Percentiles rank a stretch among this genome's conserved stretches.
These are phyloP conservation scores for Erynnis tages DNA, from an alignment of 2,888 invertebrate species.

Conservation along the genomic window DNA sequence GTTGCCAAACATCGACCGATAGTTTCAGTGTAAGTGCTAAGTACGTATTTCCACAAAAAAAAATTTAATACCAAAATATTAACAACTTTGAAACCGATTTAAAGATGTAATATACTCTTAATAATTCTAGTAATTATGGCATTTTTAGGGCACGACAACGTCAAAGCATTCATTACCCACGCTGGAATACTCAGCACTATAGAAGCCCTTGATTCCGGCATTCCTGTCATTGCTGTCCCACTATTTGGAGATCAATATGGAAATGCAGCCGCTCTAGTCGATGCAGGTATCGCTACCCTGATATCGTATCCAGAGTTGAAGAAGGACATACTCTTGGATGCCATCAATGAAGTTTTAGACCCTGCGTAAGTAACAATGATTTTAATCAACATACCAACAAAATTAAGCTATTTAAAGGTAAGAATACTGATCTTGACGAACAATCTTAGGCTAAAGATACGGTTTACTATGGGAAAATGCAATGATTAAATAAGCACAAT, in stretches of 20 bases:
- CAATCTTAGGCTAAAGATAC: too few relatives aligned
- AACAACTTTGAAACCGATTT: too few relatives aligned
- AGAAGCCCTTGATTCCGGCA: slow-evolving; percentile 85
- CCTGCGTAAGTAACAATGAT: slow-evolving; percentile 70
- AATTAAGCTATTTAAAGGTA: too few relatives aligned
- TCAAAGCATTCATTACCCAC: slow-evolving; percentile 85
- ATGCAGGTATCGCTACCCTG: slow-evolving; percentile 81
- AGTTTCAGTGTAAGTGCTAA: too few relatives aligned
- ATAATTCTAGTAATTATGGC: too few relatives aligned
- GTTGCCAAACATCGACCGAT: too few relatives aligned
- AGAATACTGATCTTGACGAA: too few relatives aligned
- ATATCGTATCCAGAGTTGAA: slow-evolving; percentile 80
- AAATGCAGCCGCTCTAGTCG: slow-evolving; percentile 83
- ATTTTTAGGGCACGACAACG: slow-evolving; percentile 83
- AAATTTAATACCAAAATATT: too few relatives aligned
- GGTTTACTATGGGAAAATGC: too few relatives aligned
- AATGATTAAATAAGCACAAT: too few relatives aligned
- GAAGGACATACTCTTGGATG: slow-evolving; percentile 77
- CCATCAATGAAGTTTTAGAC: slow-evolving; percentile 80
- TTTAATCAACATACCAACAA: background rate
- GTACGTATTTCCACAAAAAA: too few relatives aligned
- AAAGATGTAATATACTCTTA: too few relatives aligned
- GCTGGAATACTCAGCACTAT: slow-evolving; percentile 85
- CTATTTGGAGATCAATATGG: slow-evolving; percentile 87
- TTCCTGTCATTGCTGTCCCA: slow-evolving; percentile 85